Percentiles rank a stretch among this genome's conserved stretches.
Evolutionary conservation across 2,113 vertebrate species (phyloP).

Genomic region (Hippocampus comes): DNA sequence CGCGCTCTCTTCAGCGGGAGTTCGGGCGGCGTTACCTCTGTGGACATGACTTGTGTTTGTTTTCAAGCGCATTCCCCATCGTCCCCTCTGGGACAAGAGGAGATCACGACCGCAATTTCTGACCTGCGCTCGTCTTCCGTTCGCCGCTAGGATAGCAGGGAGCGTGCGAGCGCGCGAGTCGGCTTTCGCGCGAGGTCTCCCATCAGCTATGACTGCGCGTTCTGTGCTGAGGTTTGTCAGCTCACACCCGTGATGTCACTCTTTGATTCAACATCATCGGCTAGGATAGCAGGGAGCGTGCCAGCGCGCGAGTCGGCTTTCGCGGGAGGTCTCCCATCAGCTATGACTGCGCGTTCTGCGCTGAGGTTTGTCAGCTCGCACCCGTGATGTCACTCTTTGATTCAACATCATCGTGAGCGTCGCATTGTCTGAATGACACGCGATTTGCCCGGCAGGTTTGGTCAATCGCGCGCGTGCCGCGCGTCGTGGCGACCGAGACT

Average conservation of each 20-base stretch:
- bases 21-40: not conserved
- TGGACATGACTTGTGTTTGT: not conserved
- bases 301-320: not conserved
- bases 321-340: not conserved
- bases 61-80: not conserved
- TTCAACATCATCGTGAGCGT: not conserved
- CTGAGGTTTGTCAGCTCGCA: not conserved
- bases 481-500: no score
- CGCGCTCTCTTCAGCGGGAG: no score
- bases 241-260: not conserved
- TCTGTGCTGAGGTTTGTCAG: not conserved
- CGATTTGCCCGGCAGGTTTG: not conserved
- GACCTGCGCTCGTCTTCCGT: not conserved
- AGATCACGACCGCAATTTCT: not conserved
- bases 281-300: not conserved
- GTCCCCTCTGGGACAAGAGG: not conserved
- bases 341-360: no score
- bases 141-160: not conserved
- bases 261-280: not conserved
- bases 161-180: not conserved
- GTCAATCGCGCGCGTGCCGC: not conserved
- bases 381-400: conserved; percentile 1
- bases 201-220: no score
- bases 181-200: not conserved
- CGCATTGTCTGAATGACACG: not conserved